Percentiles rank a stretch among this genome's conserved stretches.
phyloP scores from a whole-genome alignment of 2,797 vertebrate genomes.

The Sylvilagus floridanus region DNA sequence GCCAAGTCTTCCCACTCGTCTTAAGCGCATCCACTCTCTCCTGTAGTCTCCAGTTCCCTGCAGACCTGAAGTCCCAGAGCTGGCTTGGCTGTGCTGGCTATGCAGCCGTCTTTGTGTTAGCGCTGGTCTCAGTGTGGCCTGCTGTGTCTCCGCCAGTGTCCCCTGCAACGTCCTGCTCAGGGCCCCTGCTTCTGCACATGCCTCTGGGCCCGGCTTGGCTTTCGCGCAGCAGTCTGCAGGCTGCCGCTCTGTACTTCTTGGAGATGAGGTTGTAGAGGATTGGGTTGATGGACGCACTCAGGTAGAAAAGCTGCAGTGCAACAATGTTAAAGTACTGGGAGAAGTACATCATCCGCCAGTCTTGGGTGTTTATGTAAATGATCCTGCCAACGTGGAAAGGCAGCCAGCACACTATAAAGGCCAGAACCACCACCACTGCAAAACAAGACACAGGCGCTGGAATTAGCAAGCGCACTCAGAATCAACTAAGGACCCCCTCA shows the following conservation, averaged over 20 bases:
- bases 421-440: constrained; percentile 93
- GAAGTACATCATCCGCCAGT: constrained; percentile 86
- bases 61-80: not conserved
- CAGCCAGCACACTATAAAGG: constrained; percentile 94
- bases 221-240: constrained; percentile 89
- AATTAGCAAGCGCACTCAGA: not conserved
- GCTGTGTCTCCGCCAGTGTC: constrained; percentile 68
- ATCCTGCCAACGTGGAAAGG: constrained; percentile 94
- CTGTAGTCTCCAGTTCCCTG: not conserved
- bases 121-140: constrained; percentile 86
- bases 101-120: not conserved
- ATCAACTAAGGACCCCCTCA: not conserved
- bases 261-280: constrained; percentile 95
- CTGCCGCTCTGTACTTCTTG: constrained; percentile 91
- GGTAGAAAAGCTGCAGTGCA: constrained; percentile 94
- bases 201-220: constrained; percentile 79
- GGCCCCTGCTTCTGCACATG: constrained; percentile 77
- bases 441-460: constrained; percentile 70
- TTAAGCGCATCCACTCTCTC: not conserved
- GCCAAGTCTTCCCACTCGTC: not conserved
- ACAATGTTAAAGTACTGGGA: constrained; percentile 95
- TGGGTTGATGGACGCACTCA: constrained; percentile 94
- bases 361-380: constrained; percentile 87
- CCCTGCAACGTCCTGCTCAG: constrained; percentile 62
- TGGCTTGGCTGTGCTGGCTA: not conserved